Conservation (phyloP, 1,140 invertebrate genomes). For the Armadillidium nasatum region DNA sequence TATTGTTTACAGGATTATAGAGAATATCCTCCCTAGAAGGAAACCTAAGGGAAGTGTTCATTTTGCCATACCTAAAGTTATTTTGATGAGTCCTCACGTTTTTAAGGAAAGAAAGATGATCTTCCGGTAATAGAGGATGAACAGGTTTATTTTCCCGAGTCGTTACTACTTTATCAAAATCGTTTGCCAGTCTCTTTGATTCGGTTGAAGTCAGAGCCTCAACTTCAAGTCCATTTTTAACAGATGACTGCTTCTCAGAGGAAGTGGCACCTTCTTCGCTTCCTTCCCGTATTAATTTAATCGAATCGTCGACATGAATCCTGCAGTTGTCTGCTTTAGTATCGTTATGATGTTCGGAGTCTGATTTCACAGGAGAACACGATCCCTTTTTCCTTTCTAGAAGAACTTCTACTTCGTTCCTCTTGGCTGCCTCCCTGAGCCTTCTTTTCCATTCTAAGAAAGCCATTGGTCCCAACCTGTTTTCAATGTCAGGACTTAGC, state of each 20-base stretch:
- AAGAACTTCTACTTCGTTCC: conserved; percentile 21
- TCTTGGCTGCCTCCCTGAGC: conserved; percentile 28
- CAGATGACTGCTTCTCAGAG: conserved; percentile 18
- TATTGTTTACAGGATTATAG: conserved; percentile 41
- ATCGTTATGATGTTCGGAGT: not conserved
- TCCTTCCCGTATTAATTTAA: not conserved
- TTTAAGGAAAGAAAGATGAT: conserved; percentile 38
- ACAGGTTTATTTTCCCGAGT: conserved; percentile 20
- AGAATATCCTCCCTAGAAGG: conserved; percentile 28
- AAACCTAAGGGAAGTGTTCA: not conserved
- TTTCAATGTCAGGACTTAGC: conserved; percentile 31
- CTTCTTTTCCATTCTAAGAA: conserved; percentile 34
- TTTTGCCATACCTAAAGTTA: not conserved
- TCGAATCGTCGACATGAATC: not conserved
- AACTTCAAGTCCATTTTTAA: not conserved
- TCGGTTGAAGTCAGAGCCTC: conserved; percentile 3
- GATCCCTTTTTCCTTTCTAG: conserved; percentile 25
- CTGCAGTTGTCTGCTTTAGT: not conserved
- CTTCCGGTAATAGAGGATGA: conserved; percentile 36
- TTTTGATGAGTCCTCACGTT: conserved; percentile 30
- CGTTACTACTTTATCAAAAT: conserved; percentile 8
- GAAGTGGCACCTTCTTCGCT: not conserved
- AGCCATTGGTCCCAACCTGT: conserved; percentile 27
- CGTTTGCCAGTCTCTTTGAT: conserved; percentile 1
- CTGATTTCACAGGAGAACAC: not conserved